phyloP scores from a whole-genome alignment of 2,113 vertebrate species.

The Machaerirhynchus nigripectus region DNA sequence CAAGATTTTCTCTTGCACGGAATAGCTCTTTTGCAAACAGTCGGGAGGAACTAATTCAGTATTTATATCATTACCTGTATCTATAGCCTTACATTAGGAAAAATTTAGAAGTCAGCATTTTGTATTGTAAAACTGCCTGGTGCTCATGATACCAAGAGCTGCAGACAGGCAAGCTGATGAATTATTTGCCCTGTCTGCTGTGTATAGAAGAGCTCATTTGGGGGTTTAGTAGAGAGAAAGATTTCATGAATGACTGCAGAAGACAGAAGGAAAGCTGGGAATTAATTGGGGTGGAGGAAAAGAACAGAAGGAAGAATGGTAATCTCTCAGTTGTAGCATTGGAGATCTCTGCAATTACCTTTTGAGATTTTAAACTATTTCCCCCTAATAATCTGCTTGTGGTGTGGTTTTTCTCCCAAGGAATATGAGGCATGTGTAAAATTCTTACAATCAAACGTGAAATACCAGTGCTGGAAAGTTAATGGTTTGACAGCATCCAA shows the following conservation, averaged over 20 bases:
- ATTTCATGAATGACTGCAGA: constrained; percentile 15
- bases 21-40: neutral
- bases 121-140: neutral
- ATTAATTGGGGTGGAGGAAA: neutral
- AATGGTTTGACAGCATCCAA: neutral
- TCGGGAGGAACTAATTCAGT: neutral
- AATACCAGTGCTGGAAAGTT: neutral
- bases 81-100: neutral
- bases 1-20: neutral
- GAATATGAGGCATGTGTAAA: neutral
- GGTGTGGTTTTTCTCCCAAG: neutral
- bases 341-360: neutral
- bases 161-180: neutral
- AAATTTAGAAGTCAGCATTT: neutral
- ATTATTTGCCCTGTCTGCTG: neutral
- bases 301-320: neutral
- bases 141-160: neutral
- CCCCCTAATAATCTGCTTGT: neutral
- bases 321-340: neutral
- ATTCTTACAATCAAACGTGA: neutral
- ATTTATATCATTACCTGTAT: neutral
- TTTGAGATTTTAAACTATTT: neutral
- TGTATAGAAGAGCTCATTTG: neutral
- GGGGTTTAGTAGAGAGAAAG: neutral
- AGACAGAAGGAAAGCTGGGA: neutral